Percentiles rank a stretch among this genome's conserved stretches.
Conservation (phyloP, 2,113 vertebrate species). For the Aptenodytes patagonicus region DNA sequence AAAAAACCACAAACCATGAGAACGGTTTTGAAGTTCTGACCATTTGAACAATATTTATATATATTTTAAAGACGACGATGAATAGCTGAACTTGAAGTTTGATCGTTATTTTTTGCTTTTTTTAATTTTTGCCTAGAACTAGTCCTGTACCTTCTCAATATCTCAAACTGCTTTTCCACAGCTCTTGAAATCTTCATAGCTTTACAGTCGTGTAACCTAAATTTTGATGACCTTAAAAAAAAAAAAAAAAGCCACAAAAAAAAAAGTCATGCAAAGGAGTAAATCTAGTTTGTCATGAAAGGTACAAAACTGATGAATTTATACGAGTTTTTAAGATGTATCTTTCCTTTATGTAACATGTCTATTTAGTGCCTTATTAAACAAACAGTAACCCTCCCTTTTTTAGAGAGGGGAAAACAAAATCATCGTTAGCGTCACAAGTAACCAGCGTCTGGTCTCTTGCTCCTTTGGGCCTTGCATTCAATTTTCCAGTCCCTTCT, state of each 20-base stretch:
- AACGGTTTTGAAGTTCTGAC: slow-evolving; percentile 56
- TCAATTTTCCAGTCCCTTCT: slow-evolving; percentile 10
- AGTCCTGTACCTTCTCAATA: background rate
- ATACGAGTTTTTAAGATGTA: slow-evolving; percentile 13
- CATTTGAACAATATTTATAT: slow-evolving; percentile 58
- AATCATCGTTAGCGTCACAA: background rate
- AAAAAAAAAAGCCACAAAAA: background rate
- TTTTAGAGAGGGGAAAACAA: background rate
- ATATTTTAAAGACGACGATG: slow-evolving; percentile 39
- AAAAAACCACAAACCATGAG: background rate
- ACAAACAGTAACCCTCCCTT: slow-evolving; percentile 29
- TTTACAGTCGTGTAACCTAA: slow-evolving; percentile 30
- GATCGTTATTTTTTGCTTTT: background rate
- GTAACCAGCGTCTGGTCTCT: slow-evolving; percentile 31
- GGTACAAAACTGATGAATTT: slow-evolving; percentile 48
- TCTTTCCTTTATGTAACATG: slow-evolving; percentile 65
- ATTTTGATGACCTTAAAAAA: slow-evolving; percentile 10
- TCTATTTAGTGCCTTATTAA: slow-evolving; percentile 79
- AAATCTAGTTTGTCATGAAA: slow-evolving; percentile 9
- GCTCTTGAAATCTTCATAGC: slow-evolving; percentile 44
- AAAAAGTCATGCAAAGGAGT: background rate
- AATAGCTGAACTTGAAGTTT: slow-evolving; percentile 34
- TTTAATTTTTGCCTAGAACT: slow-evolving; percentile 10
- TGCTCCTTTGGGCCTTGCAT: slow-evolving; percentile 17
- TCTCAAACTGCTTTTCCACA: slow-evolving; percentile 4